These are phyloP conservation scores for Nasonia giraulti DNA, from an alignment of 1,140 invertebrate genomes.

Conservation along the genomic window DNA sequence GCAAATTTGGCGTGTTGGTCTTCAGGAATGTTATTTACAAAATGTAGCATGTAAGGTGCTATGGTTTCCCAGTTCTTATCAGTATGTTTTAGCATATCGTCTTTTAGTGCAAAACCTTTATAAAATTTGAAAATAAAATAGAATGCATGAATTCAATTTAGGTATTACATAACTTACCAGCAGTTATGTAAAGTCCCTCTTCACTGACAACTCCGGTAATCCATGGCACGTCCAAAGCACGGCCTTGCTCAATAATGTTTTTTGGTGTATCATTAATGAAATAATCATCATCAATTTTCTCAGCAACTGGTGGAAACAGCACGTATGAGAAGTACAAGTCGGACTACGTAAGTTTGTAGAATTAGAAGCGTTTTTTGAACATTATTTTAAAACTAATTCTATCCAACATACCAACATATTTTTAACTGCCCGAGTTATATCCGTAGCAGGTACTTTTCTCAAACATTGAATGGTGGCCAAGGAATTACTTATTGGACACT, in stretches of 20 bases:
- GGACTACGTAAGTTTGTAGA: conserved; percentile 56
- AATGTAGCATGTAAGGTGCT: conserved; percentile 76
- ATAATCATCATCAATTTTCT: conserved; percentile 64
- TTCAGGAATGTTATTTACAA: conserved; percentile 76
- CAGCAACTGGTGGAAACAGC: conserved; percentile 76
- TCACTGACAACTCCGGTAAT: conserved; percentile 72
- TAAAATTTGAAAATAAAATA: conserved; percentile 54
- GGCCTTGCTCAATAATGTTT: conserved; percentile 68
- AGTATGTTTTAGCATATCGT: conserved; percentile 70
- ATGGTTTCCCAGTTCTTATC: conserved; percentile 77
- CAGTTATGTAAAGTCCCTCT: conserved; percentile 78
- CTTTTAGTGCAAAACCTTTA: conserved; percentile 73
- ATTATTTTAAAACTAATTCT: neutral
- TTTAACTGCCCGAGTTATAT: neutral
- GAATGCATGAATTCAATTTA: neutral
- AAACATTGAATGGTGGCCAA: neutral
- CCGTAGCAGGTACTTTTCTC: neutral
- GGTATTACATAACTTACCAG: conserved; percentile 66
- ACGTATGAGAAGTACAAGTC: conserved; percentile 72
- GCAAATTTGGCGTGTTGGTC: conserved; percentile 69
- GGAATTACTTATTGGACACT: conserved; percentile 76
- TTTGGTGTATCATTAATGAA: conserved; percentile 75
- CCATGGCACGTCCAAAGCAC: conserved; percentile 72
- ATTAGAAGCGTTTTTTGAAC: neutral
- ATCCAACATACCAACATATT: neutral